Conservation (phyloP, 2,113 vertebrate genomes). For the Salvelinus alpinus region DNA sequence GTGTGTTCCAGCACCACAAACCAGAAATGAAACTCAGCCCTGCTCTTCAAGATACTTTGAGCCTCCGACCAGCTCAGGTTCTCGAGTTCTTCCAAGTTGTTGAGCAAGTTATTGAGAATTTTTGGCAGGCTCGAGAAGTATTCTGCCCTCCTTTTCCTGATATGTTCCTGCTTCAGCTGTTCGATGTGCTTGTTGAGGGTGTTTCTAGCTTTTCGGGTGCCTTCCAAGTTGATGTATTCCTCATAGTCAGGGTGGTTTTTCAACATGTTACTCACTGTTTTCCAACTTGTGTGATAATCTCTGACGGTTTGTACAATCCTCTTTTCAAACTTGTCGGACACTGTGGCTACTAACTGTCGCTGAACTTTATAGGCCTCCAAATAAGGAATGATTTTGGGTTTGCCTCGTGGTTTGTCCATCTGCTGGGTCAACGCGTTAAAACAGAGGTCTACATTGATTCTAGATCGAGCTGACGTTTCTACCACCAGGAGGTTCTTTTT, state of each 20-base stretch:
- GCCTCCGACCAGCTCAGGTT: slow-evolving; percentile 90
- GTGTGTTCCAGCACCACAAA: slow-evolving; percentile 92
- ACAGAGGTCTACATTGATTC: slow-evolving; percentile 91
- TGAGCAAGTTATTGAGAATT: slow-evolving; percentile 90
- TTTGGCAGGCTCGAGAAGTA: slow-evolving; percentile 94
- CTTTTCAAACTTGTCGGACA: slow-evolving; percentile 94
- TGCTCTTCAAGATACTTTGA: slow-evolving; percentile 87
- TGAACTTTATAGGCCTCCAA: slow-evolving; percentile 94
- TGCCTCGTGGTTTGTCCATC: slow-evolving; percentile 94
- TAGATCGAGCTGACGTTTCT: slow-evolving; percentile 91
- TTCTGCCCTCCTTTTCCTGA: slow-evolving; percentile 91
- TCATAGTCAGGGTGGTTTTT: slow-evolving; percentile 94
- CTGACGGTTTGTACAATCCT: slow-evolving; percentile 87
- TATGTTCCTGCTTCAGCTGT: slow-evolving; percentile 96
- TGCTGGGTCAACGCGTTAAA: slow-evolving; percentile 94
- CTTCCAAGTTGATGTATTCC: slow-evolving; percentile 94
- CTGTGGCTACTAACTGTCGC: slow-evolving; percentile 88
- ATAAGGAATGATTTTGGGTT: slow-evolving; percentile 96
- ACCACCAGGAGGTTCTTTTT: slow-evolving; percentile 95
- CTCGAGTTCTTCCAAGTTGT: slow-evolving; percentile 92
- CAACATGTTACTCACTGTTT: slow-evolving; percentile 88
- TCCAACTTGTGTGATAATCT: slow-evolving; percentile 97
- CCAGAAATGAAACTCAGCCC: slow-evolving; percentile 89
- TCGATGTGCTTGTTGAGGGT: slow-evolving; percentile 94
- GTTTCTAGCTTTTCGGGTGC: slow-evolving; percentile 90